Base-by-base conservation (phyloP, 2,797 vertebrate genomes). In the Pipistrellus pipistrellus region DNA sequence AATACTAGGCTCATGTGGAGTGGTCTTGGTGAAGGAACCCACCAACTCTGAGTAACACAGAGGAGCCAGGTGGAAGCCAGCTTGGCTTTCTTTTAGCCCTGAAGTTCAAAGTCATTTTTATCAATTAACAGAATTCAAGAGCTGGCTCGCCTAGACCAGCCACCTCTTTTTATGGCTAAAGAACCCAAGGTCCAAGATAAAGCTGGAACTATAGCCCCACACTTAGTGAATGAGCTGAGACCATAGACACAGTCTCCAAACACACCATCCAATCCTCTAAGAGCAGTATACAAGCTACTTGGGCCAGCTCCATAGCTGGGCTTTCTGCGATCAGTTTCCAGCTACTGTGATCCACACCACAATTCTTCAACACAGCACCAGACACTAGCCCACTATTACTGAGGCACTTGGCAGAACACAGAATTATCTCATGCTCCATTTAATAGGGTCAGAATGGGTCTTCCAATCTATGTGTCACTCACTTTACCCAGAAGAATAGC, bases 101-200 rank as follows among this genome's bases (percentile, higher is more conserved):
- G 51, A 68, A 62, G 51, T 77, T 68, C 66, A 55, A 93, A 83
- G 23, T 53, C 27, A 68, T 41, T n/a, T 90, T 77, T 85, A 64
- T 18, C 35, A 92, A 77, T 77, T 32, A 85, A 83, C 4, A 87
- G 35, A 72, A 89, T 71, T 89, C 30, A 83, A 87, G 75, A 57
- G 77, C 21, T 4, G 38, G 53, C 66, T 86, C 55, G 85, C 3
- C 27, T 88, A 88, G 13, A 69, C 21, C 35, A 80, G 48, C 59
- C n/a, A 41, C 32, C 27, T 90, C 82, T 32, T 91, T 77, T 57
- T 27, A 64, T 14, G 12, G 62, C 48, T 89, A 72, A 68, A 78
- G 75, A 91, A 88, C 84, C 32, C 11, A 23, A 91, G 27, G n/a
- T 18, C 48, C 32, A 91, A 82, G 57, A 62, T 17, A 3, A 95